Conservation (phyloP, 2,888 invertebrate genomes). For the Disparrhopalites patrizii region DNA sequence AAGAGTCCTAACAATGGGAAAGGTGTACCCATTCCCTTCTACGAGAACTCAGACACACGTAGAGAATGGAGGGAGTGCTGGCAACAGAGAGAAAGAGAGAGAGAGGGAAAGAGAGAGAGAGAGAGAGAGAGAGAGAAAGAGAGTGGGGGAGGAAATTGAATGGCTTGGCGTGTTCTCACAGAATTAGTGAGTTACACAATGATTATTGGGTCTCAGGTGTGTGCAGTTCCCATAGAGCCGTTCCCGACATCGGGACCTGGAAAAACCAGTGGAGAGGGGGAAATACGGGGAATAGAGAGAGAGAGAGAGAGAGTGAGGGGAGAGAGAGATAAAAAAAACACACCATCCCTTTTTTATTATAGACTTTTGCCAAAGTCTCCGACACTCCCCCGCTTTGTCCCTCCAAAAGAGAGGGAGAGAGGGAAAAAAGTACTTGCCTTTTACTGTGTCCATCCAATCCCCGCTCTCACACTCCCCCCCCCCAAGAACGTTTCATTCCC, state of each 20-base stretch:
- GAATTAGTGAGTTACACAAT: slow-evolving; percentile 38
- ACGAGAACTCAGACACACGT: too few species aligned
- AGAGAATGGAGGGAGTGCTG: too few species aligned
- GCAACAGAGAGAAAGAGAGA: too few species aligned
- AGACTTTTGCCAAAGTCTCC: slow-evolving; percentile 27
- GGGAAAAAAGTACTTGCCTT: slow-evolving; percentile 27
- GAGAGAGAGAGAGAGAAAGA: slow-evolving; percentile 5
- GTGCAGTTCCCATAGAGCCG: slow-evolving; percentile 42
- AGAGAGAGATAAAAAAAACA: too few species aligned
- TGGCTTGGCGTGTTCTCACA: slow-evolving; percentile 33
- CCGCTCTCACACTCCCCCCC: not conserved
- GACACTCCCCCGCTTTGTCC: slow-evolving; percentile 22
- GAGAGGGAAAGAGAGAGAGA: not conserved
- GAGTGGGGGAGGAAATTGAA: slow-evolving; percentile 29
- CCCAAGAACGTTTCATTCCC: too few species aligned
- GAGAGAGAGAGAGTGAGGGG: not conserved
- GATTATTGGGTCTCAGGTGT: slow-evolving; percentile 47
- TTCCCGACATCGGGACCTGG: too few species aligned
- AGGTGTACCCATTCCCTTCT: too few species aligned
- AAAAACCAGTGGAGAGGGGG: too few species aligned
- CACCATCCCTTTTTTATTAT: slow-evolving; percentile 30
- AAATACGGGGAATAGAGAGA: too few species aligned
- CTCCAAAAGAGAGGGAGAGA: too few species aligned
- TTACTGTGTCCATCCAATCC: slow-evolving; percentile 14
- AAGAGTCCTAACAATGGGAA: too few species aligned